Evolutionary conservation across 1,140 invertebrate genomes (phyloP).

Genomic region (Drosophila ohnishii): DNA sequence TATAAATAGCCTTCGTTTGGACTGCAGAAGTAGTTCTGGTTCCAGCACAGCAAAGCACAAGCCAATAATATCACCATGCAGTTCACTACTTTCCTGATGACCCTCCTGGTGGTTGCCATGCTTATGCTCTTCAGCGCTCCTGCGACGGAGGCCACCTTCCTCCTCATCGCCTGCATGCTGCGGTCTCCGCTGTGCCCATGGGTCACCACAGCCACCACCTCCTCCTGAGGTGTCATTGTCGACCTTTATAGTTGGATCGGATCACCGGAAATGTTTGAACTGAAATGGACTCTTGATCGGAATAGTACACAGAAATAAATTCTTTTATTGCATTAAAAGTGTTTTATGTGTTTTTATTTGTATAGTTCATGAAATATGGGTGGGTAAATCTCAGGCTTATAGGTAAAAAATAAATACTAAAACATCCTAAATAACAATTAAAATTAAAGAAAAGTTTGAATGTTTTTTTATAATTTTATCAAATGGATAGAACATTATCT

Average conservation of each 20-base stretch:
- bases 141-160: slow-evolving; percentile 14
- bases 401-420: too few species aligned
- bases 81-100: slow-evolving; percentile 28
- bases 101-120: slow-evolving; percentile 18
- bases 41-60: neutral
- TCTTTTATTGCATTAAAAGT: neutral
- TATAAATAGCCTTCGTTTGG: slow-evolving; percentile 5
- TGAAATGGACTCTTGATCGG: neutral
- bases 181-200: slow-evolving; percentile 17
- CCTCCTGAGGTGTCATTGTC: neutral
- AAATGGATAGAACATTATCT: rapidly evolving
- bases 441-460: too few species aligned
- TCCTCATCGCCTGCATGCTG: slow-evolving; percentile 10
- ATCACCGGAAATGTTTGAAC: neutral
- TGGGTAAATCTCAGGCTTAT: too few species aligned
- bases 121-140: slow-evolving; percentile 25
- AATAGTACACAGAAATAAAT: neutral
- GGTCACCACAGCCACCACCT: neutral
- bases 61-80: slow-evolving; percentile 6
- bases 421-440: too few species aligned
- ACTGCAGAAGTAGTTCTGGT: slow-evolving; percentile 8
- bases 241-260: neutral
- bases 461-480: too few species aligned
- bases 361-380: neutral
- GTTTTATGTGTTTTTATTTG: neutral